Base-by-base conservation (phyloP, 30 jellyfish, hydroid and myxozoan species). In the Cassiopea andromeda region DNA sequence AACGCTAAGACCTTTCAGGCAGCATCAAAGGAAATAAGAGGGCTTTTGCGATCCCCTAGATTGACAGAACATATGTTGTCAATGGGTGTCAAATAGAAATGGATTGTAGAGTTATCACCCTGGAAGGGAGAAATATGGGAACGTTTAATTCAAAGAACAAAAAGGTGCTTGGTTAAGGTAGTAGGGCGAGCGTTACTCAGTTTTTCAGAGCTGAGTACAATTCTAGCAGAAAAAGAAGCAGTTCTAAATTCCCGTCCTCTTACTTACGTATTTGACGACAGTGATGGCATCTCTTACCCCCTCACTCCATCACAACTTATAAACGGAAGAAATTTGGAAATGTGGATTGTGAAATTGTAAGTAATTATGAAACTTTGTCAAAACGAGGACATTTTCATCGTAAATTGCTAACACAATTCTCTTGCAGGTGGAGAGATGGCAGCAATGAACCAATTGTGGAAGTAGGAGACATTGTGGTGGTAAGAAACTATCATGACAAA, bases 81-180 rank as follows among this genome's bases (percentile, higher is more conserved):
- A 46, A 60, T 46, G 78, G 92, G 92, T 70, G 87, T 73, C 81
- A 85, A 85, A 54, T 87, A 89, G 83, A 66, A 87, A 17, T 75
- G 7, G 17, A 87, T 77, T 1, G 66, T 47, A 7, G 89, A 87
- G 47, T 1, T 50, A 70, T 19, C 72, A 1, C 94, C 89, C 64
- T 87, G 83, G 89, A 60, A 87, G 45, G 94, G 83, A 75, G 94
- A 84, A 14, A 81, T 50, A 1, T 87, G 89, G 94, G 89, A 87
- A 48, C 43, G 94, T 4, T 57, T 87, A 27, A 47, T 76, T 44
- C 12, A 77, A 59, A 87, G 94, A 45, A 82, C 61, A 54, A 77
- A 87, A 87, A 14, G 89, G 59, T 87, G 89, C 48, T 8, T 87
- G 14, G 54, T 75, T 1, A 87, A 76, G 84, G 77, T 60, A 17